phyloP scores from a whole-genome alignment of 2,113 vertebrate species.

The Vulpes ferrilata region DNA sequence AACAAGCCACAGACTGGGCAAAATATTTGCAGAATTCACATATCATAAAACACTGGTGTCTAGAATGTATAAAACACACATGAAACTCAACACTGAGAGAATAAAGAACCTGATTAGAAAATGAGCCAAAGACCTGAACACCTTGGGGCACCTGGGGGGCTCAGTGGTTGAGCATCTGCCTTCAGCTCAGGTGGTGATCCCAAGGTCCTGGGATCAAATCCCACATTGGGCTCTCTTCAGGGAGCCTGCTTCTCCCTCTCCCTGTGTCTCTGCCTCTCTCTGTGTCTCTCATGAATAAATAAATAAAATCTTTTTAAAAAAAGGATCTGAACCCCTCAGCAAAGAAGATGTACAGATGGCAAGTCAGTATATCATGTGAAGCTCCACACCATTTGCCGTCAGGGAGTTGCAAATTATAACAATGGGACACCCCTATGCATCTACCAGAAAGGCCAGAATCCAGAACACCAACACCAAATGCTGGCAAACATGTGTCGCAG shows the following conservation, averaged over 20 bases:
- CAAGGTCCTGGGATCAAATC: no score
- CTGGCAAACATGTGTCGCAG: accelerated
- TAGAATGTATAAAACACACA: neutral
- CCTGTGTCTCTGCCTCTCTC: no score
- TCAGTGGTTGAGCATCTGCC: no score
- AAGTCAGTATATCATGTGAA: neutral
- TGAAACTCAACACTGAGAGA: neutral
- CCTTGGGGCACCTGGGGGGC: neutral
- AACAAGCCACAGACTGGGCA: neutral
- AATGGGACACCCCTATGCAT: accelerated
- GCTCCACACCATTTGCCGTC: accelerated
- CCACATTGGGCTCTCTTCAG: no score
- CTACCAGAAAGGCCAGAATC: neutral
- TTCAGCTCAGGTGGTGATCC: no score
- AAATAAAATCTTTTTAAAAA: no score
- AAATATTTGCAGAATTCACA: neutral
- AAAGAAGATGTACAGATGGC: neutral
- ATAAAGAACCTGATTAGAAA: neutral
- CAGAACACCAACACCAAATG: neutral
- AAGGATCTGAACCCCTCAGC: neutral
- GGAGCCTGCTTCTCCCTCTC: no score
- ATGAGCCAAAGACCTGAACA: neutral
- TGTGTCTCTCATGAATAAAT: no score
- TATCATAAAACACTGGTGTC: neutral
- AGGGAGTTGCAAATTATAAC: neutral